A percentile compares a stretch with the other conserved stretches of the same genome.
Evolutionary conservation across 2,113 vertebrate genomes (phyloP).

Genomic region (Bungarus multicinctus): DNA sequence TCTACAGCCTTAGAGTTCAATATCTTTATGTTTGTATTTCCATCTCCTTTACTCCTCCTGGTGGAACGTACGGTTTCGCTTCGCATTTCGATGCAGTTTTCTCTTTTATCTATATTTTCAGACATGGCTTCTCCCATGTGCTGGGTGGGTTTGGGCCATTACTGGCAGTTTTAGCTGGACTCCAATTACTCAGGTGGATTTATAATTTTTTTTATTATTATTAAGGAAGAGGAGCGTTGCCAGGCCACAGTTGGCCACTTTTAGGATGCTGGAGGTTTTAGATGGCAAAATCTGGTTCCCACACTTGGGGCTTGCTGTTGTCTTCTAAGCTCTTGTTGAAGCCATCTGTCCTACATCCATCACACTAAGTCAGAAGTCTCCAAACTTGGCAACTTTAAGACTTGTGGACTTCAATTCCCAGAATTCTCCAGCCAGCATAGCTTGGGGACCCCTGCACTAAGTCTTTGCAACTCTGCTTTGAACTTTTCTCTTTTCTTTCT

Average conservation of each 20-base stretch:
- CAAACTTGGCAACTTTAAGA: no score
- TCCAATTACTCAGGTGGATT: background rate
- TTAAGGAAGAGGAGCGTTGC: background rate
- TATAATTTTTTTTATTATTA: background rate
- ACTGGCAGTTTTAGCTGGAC: background rate
- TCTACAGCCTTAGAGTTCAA: background rate
- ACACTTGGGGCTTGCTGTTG: background rate
- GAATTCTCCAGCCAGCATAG: no score
- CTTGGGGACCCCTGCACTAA: background rate
- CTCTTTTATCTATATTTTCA: background rate
- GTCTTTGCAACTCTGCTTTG: background rate
- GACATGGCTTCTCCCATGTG: background rate
- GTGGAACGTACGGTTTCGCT: background rate
- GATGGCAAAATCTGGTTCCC: background rate
- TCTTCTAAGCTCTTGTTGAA: background rate
- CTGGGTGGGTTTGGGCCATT: background rate
- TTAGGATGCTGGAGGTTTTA: background rate
- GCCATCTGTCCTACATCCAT: background rate
- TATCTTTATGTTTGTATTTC: background rate
- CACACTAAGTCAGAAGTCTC: no score
- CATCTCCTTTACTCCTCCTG: background rate
- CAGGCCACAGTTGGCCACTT: background rate
- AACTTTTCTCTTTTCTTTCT: background rate
- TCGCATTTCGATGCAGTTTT: background rate
- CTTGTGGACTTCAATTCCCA: no score